Percentiles rank a stretch among this genome's conserved stretches.
phyloP scores from a whole-genome alignment of 2,113 vertebrate genomes.

The Camelus bactrianus region DNA sequence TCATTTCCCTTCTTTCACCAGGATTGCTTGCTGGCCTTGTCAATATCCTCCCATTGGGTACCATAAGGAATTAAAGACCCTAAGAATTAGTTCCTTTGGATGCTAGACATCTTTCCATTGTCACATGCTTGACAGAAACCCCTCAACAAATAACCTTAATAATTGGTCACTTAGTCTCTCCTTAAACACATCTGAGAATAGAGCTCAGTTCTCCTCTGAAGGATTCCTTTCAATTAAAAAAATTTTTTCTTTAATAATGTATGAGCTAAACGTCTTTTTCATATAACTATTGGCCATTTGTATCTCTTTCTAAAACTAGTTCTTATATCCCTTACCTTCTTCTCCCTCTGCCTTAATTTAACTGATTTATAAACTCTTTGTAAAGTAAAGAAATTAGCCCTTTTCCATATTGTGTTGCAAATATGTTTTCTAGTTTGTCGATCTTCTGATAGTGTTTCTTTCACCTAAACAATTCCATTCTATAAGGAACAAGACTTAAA shows the following conservation, averaged over 20 bases:
- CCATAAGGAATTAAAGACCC: constrained; percentile 31
- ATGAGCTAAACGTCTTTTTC: background rate
- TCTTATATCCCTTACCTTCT: background rate
- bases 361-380: constrained; percentile 35
- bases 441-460: constrained; percentile 41
- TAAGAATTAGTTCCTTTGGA: constrained; percentile 2
- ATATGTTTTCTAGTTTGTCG: constrained; percentile 41
- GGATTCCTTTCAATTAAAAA: background rate
- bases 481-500: constrained; percentile 25
- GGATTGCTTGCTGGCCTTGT: background rate
- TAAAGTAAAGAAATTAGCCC: constrained; percentile 19
- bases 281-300: background rate
- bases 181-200: constrained; percentile 55
- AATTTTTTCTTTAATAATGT: constrained; percentile 1
- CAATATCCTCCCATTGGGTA: background rate
- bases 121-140: constrained; percentile 52
- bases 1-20: background rate
- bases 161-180: background rate
- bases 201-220: constrained; percentile 40
- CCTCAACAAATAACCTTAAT: constrained; percentile 7
- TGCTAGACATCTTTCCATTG: constrained; percentile 39
- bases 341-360: constrained; percentile 36
- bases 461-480: constrained; percentile 29
- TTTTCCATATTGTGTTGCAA: constrained; percentile 27
- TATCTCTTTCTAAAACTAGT: constrained; percentile 37